Evolutionary conservation across 30 jellyfish, hydroid and myxozoan genomes (phyloP), one percentile per base, ranked within the genome.

Genomic region (Aurelia sp.): DNA sequence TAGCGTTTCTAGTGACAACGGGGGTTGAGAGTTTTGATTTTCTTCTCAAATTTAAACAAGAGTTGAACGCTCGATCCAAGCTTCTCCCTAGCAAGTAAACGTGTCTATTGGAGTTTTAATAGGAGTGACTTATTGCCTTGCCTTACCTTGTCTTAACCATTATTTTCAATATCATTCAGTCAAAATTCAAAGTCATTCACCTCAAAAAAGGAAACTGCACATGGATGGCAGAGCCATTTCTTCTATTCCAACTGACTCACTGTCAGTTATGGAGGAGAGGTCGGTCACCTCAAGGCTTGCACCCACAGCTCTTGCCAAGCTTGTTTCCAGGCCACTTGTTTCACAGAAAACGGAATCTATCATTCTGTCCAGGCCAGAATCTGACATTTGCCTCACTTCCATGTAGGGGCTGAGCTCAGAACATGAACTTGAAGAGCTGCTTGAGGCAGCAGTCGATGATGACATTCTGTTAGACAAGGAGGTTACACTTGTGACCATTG

Each of bases 201-300:
- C 52, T 69, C 57, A 69, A 69, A 24, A 44, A 16, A 76, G 35
- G 44, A 82, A 82, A 52, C 86, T 41, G 57, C 86, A 75, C 92
- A 82, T 82, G 50, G 85, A 85, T 55, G 92, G 92, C 27, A 82
- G 74, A n/a, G 84, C 55, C 92, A 82, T 82, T 41, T 82, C 92
- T 31, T 69, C 91, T 52, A 81, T 81, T 1, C 35, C 78, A 12
- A 17, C 59, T 0, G 69, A 5, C 53, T 78, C 78, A 13, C 66
- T 78, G 22, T 63, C 66, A 4, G 65, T 78, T 22, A 44, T 69
- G 18, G 89, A 63, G 2, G 86, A 40, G 59, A 82, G 62, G 17
- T 71, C 92, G 30, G 75, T 82, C 70, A 71, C 85, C 61, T 70
- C 86, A 22, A 82, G 13, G 17, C 63, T 82, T 12, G 92, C 92